Conservation (phyloP, 2,113 vertebrate species). For the Variabilichromis moorii region DNA sequence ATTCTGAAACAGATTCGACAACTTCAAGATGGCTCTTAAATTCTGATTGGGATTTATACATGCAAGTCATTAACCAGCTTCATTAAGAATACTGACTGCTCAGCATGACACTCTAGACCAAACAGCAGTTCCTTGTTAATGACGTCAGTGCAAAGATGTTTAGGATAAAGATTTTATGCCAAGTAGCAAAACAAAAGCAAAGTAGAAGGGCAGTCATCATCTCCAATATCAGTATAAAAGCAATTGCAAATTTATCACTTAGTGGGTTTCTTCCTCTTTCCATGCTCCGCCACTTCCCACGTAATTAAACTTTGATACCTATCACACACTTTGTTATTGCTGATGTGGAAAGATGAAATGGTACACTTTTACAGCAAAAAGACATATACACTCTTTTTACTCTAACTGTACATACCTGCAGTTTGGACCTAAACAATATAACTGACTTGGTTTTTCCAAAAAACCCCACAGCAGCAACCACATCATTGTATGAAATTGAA, state of each 20-base stretch:
- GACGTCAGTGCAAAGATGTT: not conserved
- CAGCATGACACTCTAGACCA: not conserved
- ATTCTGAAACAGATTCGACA: not conserved
- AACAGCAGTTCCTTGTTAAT: not conserved
- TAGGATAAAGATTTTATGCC: not conserved
- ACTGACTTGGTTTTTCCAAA: slow-evolving; percentile 35
- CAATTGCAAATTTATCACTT: not conserved
- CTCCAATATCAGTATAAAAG: not conserved
- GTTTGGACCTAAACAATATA: not conserved
- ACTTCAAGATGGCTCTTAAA: not conserved
- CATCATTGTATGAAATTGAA: not conserved
- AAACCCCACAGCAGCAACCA: not conserved
- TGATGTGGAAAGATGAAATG: not conserved
- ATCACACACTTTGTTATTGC: not conserved
- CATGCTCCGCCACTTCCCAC: not conserved
- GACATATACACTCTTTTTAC: not conserved
- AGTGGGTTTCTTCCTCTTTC: not conserved
- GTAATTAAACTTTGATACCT: not conserved
- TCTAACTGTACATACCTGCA: not conserved
- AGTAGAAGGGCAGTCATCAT: not conserved
- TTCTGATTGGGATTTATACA: not conserved
- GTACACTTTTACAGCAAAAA: not conserved
- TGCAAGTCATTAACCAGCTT: not conserved
- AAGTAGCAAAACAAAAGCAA: not conserved
- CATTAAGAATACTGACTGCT: not conserved